Percentiles rank a stretch among this genome's conserved stretches.
These are phyloP conservation scores for Pegea sp. DNA, from an alignment of 23 tunicate species.

Conservation along the genomic window DNA sequence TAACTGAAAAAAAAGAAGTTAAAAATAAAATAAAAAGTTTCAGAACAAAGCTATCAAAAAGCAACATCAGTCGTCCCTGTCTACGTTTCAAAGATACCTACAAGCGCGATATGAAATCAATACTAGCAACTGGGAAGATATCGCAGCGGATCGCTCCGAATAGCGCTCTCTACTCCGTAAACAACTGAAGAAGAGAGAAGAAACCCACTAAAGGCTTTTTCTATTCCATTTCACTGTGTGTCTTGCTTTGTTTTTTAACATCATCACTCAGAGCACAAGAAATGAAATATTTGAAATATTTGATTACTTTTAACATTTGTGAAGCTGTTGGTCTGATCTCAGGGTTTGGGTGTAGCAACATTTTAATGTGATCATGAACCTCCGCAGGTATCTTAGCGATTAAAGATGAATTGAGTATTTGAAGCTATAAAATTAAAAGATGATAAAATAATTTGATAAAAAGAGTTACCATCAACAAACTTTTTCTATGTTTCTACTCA, in stretches of 20 bases:
- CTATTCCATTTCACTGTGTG: too few species aligned
- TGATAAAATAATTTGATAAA: not conserved
- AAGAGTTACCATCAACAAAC: constrained; percentile 6
- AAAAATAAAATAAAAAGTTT: not conserved
- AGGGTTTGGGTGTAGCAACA: constrained; percentile 73
- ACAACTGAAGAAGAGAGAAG: too few species aligned
- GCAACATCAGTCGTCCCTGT: too few species aligned
- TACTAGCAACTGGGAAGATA: too few species aligned
- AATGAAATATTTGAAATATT: too few species aligned
- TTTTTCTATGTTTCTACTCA: constrained; percentile 30
- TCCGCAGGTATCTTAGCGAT: constrained; percentile 62
- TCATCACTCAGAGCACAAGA: not conserved
- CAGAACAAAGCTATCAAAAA: not conserved
- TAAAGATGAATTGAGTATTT: constrained; percentile 14
- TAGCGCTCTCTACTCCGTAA: too few species aligned
- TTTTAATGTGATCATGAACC: constrained; percentile 63
- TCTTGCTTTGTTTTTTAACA: not conserved
- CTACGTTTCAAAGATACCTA: too few species aligned
- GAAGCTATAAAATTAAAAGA: constrained; percentile 15
- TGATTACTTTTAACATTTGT: constrained; percentile 74
- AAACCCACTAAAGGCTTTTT: too few species aligned
- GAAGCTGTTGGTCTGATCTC: constrained; percentile 69
- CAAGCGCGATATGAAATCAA: too few species aligned
- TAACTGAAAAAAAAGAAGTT: constrained; percentile 17
- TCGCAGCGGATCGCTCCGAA: too few species aligned